Evolutionary conservation across 2,113 vertebrate species (phyloP).

Genomic region (Micronycteris hirsuta): DNA sequence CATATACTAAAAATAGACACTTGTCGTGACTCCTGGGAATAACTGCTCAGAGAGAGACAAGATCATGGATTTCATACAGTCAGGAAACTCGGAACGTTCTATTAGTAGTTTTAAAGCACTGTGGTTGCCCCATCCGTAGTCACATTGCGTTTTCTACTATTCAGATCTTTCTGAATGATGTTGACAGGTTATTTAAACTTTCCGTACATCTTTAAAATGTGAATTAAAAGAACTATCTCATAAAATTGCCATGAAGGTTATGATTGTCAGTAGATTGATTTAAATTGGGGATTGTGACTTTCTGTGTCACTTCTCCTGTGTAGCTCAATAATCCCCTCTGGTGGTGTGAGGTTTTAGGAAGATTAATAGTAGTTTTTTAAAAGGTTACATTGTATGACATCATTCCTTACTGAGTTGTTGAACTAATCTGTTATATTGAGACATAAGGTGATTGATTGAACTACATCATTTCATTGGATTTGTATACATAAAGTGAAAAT

Average conservation of each 20-base stretch:
- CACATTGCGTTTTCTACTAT: background rate
- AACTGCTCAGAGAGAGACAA: background rate
- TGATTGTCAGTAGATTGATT: background rate
- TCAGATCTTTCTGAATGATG: background rate
- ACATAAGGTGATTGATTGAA: background rate
- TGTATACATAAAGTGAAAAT: constrained; percentile 32
- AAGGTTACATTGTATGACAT: background rate
- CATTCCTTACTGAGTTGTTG: constrained; percentile 22
- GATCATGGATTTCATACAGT: background rate
- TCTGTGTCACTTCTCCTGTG: background rate
- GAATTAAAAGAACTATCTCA: background rate
- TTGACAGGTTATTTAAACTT: background rate
- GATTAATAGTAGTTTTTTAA: background rate
- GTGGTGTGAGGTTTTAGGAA: background rate
- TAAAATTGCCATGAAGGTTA: background rate
- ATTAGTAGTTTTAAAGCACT: background rate
- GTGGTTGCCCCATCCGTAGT: background rate
- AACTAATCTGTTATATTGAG: background rate
- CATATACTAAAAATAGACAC: background rate
- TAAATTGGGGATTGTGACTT: background rate
- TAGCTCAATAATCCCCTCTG: background rate
- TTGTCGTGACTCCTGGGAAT: background rate
- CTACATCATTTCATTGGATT: constrained; percentile 21
- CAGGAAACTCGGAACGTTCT: background rate
- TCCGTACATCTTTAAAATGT: background rate